Base-by-base conservation (phyloP, 2,888 invertebrate species). In the Tiliacea citrago region DNA sequence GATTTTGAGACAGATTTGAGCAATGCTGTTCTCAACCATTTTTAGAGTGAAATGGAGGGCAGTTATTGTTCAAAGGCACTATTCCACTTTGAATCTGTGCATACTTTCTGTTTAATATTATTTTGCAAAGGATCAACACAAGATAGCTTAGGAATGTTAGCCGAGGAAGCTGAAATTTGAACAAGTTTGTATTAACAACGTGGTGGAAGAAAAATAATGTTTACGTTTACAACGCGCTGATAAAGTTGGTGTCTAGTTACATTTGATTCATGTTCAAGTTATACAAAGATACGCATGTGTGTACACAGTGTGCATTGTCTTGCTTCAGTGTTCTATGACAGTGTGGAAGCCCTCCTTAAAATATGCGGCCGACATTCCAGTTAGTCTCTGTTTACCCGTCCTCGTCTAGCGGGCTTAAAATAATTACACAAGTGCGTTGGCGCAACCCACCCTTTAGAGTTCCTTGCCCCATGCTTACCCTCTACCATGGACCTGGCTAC, bases 351-450 rank as follows among this genome's bases (percentile, higher is more conserved):
- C 63, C 73, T 90, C 86, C 86, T 90, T 89, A 90, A 90, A n/a
- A 91, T 90, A 92, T 88, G 91, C 87, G 87, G 91, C 89, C 90
- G 86, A 91, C 95, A 95, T 95, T 95, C 95, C 94, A 90, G 83
- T 80, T 88, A 86, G 92, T 89, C 88, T 90, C 90, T 95, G 94
- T 95, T 93, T 93, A 91, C 92, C 86, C 90, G 92, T 91, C 88
- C 86, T 91, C 91, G 91, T 93, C 93, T 93, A 93, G 92, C 90
- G 90, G 87, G 93, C 95, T 95, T 94, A 95, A 95, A 95, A 95
- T 96, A 95, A 96, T 95, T 95, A 95, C 93, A 95, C 95, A 95
- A 96, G 96, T 96, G 95, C 91, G 90, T 87, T 86, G 87, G 88
- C 77, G 82, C 86, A 88, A 90, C 88, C 91, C 90, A 91, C 92